Base-by-base conservation (phyloP, 2,113 vertebrate species). In the Mobula birostris region DNA sequence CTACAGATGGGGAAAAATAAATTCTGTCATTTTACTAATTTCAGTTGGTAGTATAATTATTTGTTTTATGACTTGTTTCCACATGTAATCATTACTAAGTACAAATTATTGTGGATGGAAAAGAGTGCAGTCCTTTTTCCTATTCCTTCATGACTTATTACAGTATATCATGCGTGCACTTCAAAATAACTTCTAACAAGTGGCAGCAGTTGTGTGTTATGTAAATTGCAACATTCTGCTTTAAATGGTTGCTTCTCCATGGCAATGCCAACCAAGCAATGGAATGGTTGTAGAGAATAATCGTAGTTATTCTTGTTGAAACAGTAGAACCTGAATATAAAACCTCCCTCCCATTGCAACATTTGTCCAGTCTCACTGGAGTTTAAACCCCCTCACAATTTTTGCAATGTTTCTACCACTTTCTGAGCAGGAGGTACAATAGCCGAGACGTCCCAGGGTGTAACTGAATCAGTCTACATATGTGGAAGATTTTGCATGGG, bases 201-300 rank as follows among this genome's bases (percentile, higher is more conserved):
- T 21, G 66, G 2, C 68, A 48, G 74, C 68, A 40, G 19, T 93
- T 76, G 70, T 72, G 70, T 24, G 40, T 93, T 36, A 56, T 40
- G 70, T 74, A 74, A 74, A 40, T 56, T 5, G 68, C 40, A 93
- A 40, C 70, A 74, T 72, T 29, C 8, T 27, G 40, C 70, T 93
- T 74, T 93, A 74, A 56, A 74, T 93, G 40, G 68, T 29, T 74
- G 4, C 91, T 93, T 74, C 68, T 27, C 91, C 24, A 48, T 24
- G 12, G 70, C 40, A 24, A 76, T 76, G 88, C 14, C 91, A 76
- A 21, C 36, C 91, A 93, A 48, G 68, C 70, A 93, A 93, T 32
- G 91, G 9, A 93, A 68, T 63, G 29, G 85, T 19, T n/a, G 85
- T 61, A 66, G 85, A 90, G 85, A 90, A 90, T 90, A 90, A 66